phyloP scores from a whole-genome alignment of 2,797 vertebrate species.

The Cryptoprocta ferox region DNA sequence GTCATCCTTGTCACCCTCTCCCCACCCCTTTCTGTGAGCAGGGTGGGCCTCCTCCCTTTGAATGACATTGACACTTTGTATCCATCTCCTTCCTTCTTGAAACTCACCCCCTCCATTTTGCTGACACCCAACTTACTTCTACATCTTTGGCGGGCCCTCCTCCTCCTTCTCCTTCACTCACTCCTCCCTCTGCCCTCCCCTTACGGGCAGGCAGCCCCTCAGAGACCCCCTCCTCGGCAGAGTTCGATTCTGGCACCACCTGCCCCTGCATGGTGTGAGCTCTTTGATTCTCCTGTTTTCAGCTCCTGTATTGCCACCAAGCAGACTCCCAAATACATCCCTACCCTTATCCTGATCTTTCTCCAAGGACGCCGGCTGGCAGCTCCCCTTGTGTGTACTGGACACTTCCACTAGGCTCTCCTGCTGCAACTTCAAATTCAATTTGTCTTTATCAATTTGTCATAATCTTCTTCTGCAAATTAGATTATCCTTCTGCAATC shows the following conservation, averaged over 20 bases:
- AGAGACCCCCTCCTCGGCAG: neutral
- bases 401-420: constrained; percentile 22
- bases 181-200: neutral
- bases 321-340: neutral
- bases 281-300: neutral
- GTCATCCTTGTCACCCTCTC: neutral
- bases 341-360: neutral
- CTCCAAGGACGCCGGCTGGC: neutral
- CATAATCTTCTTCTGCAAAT: constrained; percentile 59
- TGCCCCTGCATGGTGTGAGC: accelerated
- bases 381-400: neutral
- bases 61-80: neutral
- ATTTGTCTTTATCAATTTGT: constrained; percentile 72
- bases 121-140: neutral
- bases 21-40: neutral
- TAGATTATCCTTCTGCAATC: constrained; percentile 39
- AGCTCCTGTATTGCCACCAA: neutral
- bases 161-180: neutral
- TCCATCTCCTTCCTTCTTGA: neutral
- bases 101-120: neutral
- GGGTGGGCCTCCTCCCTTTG: neutral
- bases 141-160: neutral
- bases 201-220: neutral
- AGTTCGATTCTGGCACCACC: too few species aligned
- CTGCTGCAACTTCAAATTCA: constrained; percentile 64